Evolutionary conservation across 1,140 invertebrate species (phyloP).

Genomic region (Medauroidea extradentata): DNA sequence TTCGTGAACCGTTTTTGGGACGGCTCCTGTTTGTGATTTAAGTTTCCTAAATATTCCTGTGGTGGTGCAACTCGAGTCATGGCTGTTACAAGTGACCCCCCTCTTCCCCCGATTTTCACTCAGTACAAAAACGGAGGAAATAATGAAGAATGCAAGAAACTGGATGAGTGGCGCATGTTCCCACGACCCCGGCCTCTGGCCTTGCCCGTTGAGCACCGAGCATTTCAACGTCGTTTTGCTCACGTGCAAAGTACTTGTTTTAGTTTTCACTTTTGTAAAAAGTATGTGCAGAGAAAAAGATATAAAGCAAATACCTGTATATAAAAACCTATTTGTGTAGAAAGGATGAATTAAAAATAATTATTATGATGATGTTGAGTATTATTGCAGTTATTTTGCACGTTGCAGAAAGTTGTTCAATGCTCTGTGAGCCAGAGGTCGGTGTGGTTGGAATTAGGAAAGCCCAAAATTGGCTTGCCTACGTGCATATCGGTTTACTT

Average conservation of each 20-base stretch:
- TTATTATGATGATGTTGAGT: conserved; percentile 11
- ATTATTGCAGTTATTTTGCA: conserved; percentile 17
- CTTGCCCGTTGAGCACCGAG: neutral
- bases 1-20: neutral
- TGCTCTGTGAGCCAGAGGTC: conserved; percentile 5
- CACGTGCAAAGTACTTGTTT: conserved; percentile 18
- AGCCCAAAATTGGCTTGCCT: too few relatives aligned
- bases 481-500: too few relatives aligned
- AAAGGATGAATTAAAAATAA: conserved; percentile 15
- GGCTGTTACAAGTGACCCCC: conserved; percentile 4
- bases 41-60: conserved; percentile 3
- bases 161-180: neutral
- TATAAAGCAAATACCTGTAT: conserved; percentile 16
- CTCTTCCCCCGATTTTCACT: neutral
- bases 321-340: conserved; percentile 19
- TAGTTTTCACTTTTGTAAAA: conserved; percentile 28
- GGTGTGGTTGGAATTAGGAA: too few relatives aligned
- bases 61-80: conserved; percentile 5
- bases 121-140: conserved; percentile 1
- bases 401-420: conserved; percentile 7
- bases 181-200: conserved; percentile 1
- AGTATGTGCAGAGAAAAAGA: conserved; percentile 15
- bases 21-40: conserved; percentile 5
- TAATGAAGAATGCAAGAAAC: neutral
- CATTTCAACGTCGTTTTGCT: neutral